Base-by-base conservation (phyloP, 2,113 vertebrate genomes). In the Stegostoma tigrinum region DNA sequence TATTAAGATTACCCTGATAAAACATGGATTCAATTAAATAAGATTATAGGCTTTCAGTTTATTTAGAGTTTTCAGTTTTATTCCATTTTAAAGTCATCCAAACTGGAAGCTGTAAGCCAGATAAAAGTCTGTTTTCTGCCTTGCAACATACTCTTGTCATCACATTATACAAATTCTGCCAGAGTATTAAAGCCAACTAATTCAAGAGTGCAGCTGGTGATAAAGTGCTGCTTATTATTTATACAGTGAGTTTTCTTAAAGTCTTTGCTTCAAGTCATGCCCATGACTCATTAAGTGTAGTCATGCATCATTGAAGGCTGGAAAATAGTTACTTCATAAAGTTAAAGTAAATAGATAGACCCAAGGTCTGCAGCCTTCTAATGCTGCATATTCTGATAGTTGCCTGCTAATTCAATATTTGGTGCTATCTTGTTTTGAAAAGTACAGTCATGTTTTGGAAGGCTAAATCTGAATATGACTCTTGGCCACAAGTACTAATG, bases 11-110 rank as follows among this genome's bases (percentile, higher is more conserved):
- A 93, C 64, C 61, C 34, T 23, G 34, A n/a, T 66, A 93, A 66
- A 93, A 66, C 89, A 93, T 93, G 89, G 89, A 19, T 93, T 93
- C 89, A 93, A 93, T 93, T 93, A 93, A 93, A 21, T 38, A 93
- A 67, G 89, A 93, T 67, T 93, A 66, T 66, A 64, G 89, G 21
- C 66, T 66, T 93, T 91, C 89, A 91, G 61, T 66, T 91, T 91
- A 91, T 91, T 64, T 91, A 64, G 64, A 91, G 19, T 91, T 91
- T 91, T 93, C 89, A 42, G 64, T 93, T 83, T 90, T 66, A 66
- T 93, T 93, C 89, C 17, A 66, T 93, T 67, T 93, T 93, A 66
- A 64, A 66, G 61, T 67, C 64, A 64, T 93, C 89, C 66, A 93
- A 93, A 38, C 19, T 93, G 21, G 89, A 38, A 66, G 64, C 61